These are phyloP conservation scores for Chirona hameri DNA, from an alignment of 2,888 invertebrate genomes.

Conservation along the genomic window DNA sequence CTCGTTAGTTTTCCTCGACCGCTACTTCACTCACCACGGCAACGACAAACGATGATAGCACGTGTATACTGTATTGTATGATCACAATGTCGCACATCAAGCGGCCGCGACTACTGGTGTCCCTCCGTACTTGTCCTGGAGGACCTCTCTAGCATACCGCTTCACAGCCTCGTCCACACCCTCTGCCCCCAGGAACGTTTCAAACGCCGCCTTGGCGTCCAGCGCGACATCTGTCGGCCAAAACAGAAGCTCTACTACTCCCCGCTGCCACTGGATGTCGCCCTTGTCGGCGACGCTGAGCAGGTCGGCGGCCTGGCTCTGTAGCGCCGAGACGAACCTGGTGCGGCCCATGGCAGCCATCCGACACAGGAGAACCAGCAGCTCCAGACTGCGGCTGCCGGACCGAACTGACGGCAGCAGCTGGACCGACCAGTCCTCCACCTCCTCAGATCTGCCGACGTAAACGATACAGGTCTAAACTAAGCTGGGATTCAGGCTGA, in stretches of 20 bases:
- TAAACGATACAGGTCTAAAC: too few relatives aligned
- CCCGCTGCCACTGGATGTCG: background rate
- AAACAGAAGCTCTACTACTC: conserved; percentile 1
- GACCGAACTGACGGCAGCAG: background rate
- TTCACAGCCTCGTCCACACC: background rate
- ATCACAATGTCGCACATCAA: background rate
- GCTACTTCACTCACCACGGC: too few relatives aligned
- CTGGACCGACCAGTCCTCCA: conserved; percentile 40
- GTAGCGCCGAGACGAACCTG: conserved; percentile 14
- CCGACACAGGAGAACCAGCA: conserved; percentile 43
- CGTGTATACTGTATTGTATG: background rate
- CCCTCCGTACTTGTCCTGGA: background rate
- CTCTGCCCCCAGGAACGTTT: background rate
- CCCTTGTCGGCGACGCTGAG: background rate
- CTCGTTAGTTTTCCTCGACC: too few relatives aligned
- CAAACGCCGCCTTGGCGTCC: background rate
- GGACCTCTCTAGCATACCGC: background rate
- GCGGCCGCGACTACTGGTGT: background rate
- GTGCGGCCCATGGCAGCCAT: conserved; percentile 40
- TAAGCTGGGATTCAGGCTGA: too few relatives aligned
- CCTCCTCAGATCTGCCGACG: conserved; percentile 41
- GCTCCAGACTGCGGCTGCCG: background rate
- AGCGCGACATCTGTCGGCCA: conserved; percentile 10
- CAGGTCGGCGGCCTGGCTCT: conserved; percentile 10
- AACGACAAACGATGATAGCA: background rate